A percentile compares a stretch with the other conserved stretches of the same genome.
Evolutionary conservation across 2,113 vertebrate species (phyloP).

Genomic region (Brachypteracias leptosomus): DNA sequence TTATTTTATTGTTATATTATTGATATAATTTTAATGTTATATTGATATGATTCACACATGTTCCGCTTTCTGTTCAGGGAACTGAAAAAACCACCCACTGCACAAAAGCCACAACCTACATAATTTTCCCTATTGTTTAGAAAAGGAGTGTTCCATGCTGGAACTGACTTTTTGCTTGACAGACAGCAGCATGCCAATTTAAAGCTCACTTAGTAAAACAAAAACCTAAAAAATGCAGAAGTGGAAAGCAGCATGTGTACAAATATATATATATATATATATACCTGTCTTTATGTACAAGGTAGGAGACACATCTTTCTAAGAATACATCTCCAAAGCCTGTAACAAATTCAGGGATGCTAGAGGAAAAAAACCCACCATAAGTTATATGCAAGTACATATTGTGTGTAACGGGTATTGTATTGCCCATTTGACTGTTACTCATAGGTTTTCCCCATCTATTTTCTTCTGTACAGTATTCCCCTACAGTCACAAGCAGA

Average conservation of each 20-base stretch:
- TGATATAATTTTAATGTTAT: too few species aligned
- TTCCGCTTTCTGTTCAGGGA: not conserved
- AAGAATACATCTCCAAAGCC: not conserved
- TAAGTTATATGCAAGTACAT: not conserved
- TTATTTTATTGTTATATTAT: too few species aligned
- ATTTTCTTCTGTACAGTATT: not conserved
- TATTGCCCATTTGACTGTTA: not conserved
- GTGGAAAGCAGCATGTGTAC: not conserved
- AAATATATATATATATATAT: too few species aligned
- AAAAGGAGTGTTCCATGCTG: not conserved
- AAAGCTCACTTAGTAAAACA: not conserved
- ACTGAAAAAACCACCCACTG: not conserved
- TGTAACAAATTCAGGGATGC: not conserved
- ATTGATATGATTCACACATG: not conserved
- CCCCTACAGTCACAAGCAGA: not conserved
- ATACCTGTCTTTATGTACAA: not conserved
- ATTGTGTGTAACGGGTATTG: not conserved
- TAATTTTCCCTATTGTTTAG: not conserved
- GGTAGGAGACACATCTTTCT: not conserved
- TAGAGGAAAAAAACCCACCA: not conserved
- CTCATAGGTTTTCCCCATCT: not conserved
- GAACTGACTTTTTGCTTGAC: not conserved
- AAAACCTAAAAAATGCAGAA: not conserved
- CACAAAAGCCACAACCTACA: not conserved
- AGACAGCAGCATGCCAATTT: not conserved